Percentiles rank a stretch among this genome's conserved stretches.
These are phyloP conservation scores for Magallana ariakensis DNA, from an alignment of 1,140 invertebrate species.

Conservation along the genomic window DNA sequence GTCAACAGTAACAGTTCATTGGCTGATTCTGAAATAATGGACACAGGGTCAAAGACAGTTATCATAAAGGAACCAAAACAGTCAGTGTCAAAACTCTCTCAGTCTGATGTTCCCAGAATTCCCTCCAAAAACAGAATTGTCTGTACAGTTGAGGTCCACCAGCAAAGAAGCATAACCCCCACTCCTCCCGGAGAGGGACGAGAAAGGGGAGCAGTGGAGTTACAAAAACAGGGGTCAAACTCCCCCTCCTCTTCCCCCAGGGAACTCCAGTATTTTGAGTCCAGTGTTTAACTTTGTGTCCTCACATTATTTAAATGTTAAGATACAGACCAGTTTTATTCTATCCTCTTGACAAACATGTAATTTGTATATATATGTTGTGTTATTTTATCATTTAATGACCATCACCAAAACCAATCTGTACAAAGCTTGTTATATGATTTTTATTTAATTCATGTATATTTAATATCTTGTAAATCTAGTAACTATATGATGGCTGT, in stretches of 20 bases:
- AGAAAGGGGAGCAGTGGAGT: conserved; percentile 27
- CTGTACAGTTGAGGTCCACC: conserved; percentile 72
- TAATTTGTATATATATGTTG: background rate
- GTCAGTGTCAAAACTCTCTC: background rate
- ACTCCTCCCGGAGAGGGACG: conserved; percentile 46
- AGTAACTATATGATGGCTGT: too few relatives aligned
- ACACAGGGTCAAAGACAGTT: background rate
- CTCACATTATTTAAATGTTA: background rate
- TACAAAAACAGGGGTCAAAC: conserved; percentile 38
- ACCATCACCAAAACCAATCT: background rate
- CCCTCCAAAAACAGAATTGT: conserved; percentile 64
- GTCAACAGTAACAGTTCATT: background rate
- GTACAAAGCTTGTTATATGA: too few relatives aligned
- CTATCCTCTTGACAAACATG: background rate
- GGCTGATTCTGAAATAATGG: background rate
- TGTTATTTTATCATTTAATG: background rate
- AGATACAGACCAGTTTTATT: background rate
- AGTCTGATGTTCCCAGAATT: background rate
- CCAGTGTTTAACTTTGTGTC: conserved; percentile 30
- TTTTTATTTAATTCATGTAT: too few relatives aligned
- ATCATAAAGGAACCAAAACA: background rate
- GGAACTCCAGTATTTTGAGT: conserved; percentile 46
- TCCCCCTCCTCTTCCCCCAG: conserved; percentile 31
- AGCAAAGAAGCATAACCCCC: conserved; percentile 66
- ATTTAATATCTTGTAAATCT: too few relatives aligned